Evolutionary conservation across 92 coral and sea anemone species (phyloP).

Genomic region (Diadumene lineata): DNA sequence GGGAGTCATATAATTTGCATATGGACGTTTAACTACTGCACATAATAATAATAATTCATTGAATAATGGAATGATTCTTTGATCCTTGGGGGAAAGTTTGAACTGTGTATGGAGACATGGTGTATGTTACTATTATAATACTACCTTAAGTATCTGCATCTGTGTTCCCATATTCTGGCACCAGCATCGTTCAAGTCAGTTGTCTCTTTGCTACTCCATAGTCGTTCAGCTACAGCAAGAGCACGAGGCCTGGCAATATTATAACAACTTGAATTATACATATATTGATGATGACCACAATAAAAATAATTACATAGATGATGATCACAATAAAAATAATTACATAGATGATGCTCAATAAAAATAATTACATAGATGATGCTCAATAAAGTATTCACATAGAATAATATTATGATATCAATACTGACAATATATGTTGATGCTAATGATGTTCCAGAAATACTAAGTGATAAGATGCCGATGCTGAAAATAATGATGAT

Average conservation of each 20-base stretch:
- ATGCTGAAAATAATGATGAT: slow-evolving; percentile 1
- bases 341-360: background rate
- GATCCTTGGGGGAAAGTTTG: too few species aligned
- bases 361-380: background rate
- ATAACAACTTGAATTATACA: too few species aligned
- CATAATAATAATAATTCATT: too few species aligned
- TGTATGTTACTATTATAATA: background rate
- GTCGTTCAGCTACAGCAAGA: slow-evolving; percentile 81
- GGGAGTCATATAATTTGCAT: too few species aligned
- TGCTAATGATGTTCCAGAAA: background rate
- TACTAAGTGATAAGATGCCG: background rate
- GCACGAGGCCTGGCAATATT: slow-evolving; percentile 72
- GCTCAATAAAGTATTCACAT: background rate
- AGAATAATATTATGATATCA: background rate
- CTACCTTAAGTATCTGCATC: slow-evolving; percentile 91
- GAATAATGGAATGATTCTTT: too few species aligned
- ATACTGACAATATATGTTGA: background rate
- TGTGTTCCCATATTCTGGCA: slow-evolving; percentile 84
- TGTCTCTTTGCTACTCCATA: slow-evolving; percentile 91
- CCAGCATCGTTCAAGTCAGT: slow-evolving; percentile 70
- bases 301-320: background rate
- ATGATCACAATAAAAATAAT: background rate
- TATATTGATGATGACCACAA: background rate
- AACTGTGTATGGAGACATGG: too few species aligned
- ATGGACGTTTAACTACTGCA: too few species aligned